Percentiles rank a stretch among this genome's conserved stretches.
phyloP scores from a whole-genome alignment of 2,113 vertebrate species.

The Gadus macrocephalus region DNA sequence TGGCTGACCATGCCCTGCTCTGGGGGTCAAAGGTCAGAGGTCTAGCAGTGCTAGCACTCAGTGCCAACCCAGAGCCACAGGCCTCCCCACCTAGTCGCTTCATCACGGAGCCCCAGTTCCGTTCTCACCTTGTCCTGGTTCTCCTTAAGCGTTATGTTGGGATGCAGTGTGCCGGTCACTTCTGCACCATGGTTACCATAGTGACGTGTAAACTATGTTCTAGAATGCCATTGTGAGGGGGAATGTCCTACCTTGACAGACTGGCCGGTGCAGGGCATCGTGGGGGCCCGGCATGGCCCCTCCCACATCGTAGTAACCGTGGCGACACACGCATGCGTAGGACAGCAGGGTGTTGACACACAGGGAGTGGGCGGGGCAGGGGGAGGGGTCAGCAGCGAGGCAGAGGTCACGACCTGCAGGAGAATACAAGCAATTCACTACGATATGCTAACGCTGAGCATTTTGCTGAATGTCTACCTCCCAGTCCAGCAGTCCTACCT shows the following conservation, averaged over 20 bases:
- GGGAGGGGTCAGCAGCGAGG: background rate
- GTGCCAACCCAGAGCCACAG: background rate
- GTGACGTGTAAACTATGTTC: too few relatives aligned
- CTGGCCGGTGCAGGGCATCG: constrained; percentile 1
- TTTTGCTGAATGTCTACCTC: too few relatives aligned
- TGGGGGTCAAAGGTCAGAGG: constrained; percentile 21
- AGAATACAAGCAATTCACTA: background rate
- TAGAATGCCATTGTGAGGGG: constrained; percentile 33
- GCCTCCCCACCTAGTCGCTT: background rate
- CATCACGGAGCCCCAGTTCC: background rate
- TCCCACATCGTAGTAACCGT: constrained; percentile 61
- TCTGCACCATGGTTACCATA: too few relatives aligned
- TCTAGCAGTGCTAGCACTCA: background rate
- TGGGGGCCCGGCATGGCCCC: constrained; percentile 3
- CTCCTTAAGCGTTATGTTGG: background rate
- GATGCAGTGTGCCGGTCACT: too few relatives aligned
- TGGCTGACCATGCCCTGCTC: constrained; percentile 63
- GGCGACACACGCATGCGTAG: constrained; percentile 54
- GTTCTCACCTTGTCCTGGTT: background rate
- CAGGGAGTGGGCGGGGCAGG: constrained; percentile 53
- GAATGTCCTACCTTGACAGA: too few relatives aligned
- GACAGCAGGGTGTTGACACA: constrained; percentile 67
- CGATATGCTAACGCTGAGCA: background rate
- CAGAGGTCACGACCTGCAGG: constrained; percentile 59
- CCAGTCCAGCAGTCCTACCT: too few relatives aligned